Evolutionary conservation across 2,113 vertebrate genomes (phyloP), one percentile per base, ranked within the genome.

Genomic region (Tilapia sparmanii): DNA sequence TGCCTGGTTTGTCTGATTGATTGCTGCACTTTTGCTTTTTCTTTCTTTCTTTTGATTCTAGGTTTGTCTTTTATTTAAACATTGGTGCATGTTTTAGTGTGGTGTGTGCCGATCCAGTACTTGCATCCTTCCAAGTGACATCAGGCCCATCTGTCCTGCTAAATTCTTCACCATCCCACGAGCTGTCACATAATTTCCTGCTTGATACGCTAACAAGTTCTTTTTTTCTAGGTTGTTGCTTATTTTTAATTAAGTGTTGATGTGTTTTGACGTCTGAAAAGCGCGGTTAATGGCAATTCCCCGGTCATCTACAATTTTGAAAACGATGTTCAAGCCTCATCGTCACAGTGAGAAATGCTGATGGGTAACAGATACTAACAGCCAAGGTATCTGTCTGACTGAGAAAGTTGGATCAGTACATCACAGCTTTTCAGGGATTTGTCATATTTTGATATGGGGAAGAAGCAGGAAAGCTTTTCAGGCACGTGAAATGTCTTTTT

Each of bases 301-400:
- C 13, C 2, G 13, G 5, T 73, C 38, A 73, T 26, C 38, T 73
- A 45, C 1, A 26, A 73, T 24, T 73, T 73, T 45, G 66, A 73
- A 73, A 73, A 18, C 5, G 0, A 73, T 18, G 40, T 26, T 73
- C n/a, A 42, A 16, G 66, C 40, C 68, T 73, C 68, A 73, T 73
- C 4, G 5, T 73, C 22, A 26, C 68, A 45, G 22, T 45, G 22
- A 73, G 68, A 73, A 73, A 73, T 26, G 68, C 68, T 0, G 71
- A 76, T 11, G 16, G 42, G 0, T 29, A 76, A 47, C 71, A 0
- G 71, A 76, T 47, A 76, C 8, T 76, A 3, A 5, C 7, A 19
- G 3, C 6, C 40, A 47, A 29, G 40, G 38, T 45, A 45, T 73
- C 15, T 47, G 1, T 18, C 3, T 47, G 68, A 71, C 40, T 45